Evolutionary conservation across 2,797 vertebrate species (phyloP).

Genomic region (Rhinoraja longicauda): DNA sequence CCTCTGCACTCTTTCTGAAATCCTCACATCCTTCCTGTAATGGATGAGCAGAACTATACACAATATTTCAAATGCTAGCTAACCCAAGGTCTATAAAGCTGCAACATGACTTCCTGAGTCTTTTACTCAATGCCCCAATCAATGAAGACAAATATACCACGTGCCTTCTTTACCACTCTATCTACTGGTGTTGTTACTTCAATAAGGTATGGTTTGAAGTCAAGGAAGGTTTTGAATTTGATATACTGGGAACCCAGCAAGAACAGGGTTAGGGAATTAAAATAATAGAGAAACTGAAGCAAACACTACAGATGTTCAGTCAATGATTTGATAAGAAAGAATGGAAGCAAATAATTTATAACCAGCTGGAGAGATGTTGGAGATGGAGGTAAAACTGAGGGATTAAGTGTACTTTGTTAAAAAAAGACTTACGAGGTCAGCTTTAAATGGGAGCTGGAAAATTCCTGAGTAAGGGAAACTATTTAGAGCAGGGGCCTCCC

Average conservation of each 20-base stretch:
- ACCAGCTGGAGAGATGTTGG: background rate
- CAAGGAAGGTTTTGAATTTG: background rate
- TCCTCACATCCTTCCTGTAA: too few relatives aligned
- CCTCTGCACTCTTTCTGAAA: too few relatives aligned
- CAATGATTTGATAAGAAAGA: background rate
- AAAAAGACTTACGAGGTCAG: background rate
- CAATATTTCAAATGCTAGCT: too few relatives aligned
- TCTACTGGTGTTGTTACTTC: too few relatives aligned
- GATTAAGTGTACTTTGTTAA: background rate
- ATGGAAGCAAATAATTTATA: background rate
- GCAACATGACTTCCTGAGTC: too few relatives aligned
- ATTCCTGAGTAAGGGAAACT: background rate
- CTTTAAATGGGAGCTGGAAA: background rate
- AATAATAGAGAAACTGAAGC: background rate
- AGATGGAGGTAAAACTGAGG: background rate
- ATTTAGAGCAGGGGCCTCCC: too few relatives aligned
- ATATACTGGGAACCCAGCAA: background rate
- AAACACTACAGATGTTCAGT: background rate
- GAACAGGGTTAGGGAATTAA: background rate
- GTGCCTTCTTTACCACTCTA: too few relatives aligned
- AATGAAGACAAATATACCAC: too few relatives aligned
- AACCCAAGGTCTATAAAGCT: too few relatives aligned
- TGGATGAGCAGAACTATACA: too few relatives aligned
- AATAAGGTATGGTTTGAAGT: background rate
- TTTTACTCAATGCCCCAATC: too few relatives aligned